Base-by-base conservation (phyloP, 1,140 invertebrate genomes). In the Apis dorsata region DNA sequence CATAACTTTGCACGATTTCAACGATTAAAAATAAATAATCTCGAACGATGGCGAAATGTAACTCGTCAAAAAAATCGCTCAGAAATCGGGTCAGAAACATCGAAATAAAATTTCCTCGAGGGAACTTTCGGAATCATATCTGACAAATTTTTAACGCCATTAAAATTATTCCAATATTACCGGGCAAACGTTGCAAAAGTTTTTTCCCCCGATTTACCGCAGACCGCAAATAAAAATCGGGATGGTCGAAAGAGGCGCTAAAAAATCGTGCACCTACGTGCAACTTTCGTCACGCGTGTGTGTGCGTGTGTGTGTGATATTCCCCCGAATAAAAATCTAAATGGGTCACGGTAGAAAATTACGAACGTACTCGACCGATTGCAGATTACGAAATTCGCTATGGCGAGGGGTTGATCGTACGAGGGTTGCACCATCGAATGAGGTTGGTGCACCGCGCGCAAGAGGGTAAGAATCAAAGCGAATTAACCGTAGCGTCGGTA, bases 401-500 rank as follows among this genome's bases (percentile, higher is more conserved):
- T 19, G 19, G 2, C 5, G 17, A 59, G 19, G 49, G 63, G 21
- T n/a, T 59, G 17, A 17, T 69, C 24, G 44, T 44, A 53, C 21
- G 51, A 44, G 21, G 49, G 51, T 17, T 21, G 17, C 7, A 24
- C 15, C 12, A 19, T n/a, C 19, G 3, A 51, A 12, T 19, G 53
- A 8, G 59, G 2, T 34, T 7, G 34, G 5, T n/a, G n/a, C n/a
- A n/a, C 21, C 10, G 34, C n/a, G n/a, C 15, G 49, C 24, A 49
- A 49, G 60, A 81, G 79, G 79, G 71, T 81, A 75, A 75, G 60
- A 75, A 68, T 81, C 71, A 81, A 81, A 81, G 79, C 79, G 34
- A 81, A 81, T 81, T 81, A 81, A 62, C 79, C 1, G 62, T 57
- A 21, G 62, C 53, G 53, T n/a, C 34, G 15, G 71, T 75, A 59